A percentile compares a stretch with the other conserved stretches of the same genome.
These are phyloP conservation scores for Cantharis rustica DNA, from an alignment of 2,888 invertebrate species.

Conservation along the genomic window DNA sequence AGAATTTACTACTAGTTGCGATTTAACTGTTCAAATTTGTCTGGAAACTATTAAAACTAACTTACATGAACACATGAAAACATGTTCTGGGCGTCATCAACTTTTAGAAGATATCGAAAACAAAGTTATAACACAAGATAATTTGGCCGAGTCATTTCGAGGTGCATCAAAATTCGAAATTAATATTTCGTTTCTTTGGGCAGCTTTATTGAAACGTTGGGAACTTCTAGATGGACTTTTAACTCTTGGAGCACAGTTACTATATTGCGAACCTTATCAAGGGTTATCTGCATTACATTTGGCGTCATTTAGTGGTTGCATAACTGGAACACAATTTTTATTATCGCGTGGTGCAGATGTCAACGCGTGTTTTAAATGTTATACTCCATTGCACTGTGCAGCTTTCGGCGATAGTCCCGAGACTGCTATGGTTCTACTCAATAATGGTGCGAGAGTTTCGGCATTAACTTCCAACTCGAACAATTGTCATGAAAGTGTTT, in stretches of 20 bases:
- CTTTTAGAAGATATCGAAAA: slow-evolving; percentile 77
- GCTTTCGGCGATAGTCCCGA: slow-evolving; percentile 86
- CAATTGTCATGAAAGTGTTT: slow-evolving; percentile 73
- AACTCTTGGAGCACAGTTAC: slow-evolving; percentile 70
- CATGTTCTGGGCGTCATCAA: slow-evolving; percentile 68
- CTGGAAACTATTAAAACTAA: slow-evolving; percentile 74
- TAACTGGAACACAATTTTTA: slow-evolving; percentile 71
- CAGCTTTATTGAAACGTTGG: slow-evolving; percentile 72
- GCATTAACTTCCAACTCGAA: slow-evolving; percentile 65
- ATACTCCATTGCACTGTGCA: slow-evolving; percentile 86
- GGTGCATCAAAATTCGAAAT: slow-evolving; percentile 69
- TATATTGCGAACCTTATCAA: slow-evolving; percentile 71
- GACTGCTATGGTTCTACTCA: slow-evolving; percentile 78
- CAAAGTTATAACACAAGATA: slow-evolving; percentile 66
- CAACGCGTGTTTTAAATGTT: slow-evolving; percentile 71
- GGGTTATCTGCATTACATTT: slow-evolving; percentile 78
- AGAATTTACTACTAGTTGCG: slow-evolving; percentile 66
- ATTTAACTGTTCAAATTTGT: slow-evolving; percentile 74
- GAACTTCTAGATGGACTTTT: slow-evolving; percentile 69
- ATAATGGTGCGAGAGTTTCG: slow-evolving; percentile 69
- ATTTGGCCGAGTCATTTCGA: slow-evolving; percentile 59
- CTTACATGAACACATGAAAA: slow-evolving; percentile 74
- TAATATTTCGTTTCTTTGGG: slow-evolving; percentile 74
- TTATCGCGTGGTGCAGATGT: slow-evolving; percentile 71
- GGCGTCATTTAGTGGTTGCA: slow-evolving; percentile 78